Percentiles rank a stretch among this genome's conserved stretches.
These are phyloP conservation scores for Dicycla oo DNA, from an alignment of 2,888 invertebrate species.

Conservation along the genomic window DNA sequence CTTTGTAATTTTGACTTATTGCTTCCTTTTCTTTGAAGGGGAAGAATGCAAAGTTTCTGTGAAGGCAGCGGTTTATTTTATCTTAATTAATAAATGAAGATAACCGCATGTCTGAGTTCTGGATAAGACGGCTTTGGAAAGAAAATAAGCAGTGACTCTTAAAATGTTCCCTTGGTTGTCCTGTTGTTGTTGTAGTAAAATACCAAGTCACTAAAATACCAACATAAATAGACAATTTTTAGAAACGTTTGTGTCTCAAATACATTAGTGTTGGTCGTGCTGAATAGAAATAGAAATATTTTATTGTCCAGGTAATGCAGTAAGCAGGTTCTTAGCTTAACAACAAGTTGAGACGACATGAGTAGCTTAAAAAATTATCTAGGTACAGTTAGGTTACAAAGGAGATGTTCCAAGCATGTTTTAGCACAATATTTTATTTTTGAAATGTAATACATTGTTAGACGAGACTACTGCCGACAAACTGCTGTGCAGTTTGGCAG, in stretches of 20 bases:
- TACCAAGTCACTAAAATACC: background rate
- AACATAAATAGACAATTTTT: background rate
- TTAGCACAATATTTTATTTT: too few species aligned
- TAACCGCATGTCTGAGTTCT: slow-evolving; percentile 58
- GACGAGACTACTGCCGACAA: too few species aligned
- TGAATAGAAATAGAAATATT: too few species aligned
- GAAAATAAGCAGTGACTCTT: slow-evolving; percentile 5
- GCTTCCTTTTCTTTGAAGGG: slow-evolving; percentile 54
- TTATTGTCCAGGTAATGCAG: too few species aligned
- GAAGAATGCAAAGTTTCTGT: slow-evolving; percentile 55
- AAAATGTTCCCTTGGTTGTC: background rate
- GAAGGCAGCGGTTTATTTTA: slow-evolving; percentile 65
- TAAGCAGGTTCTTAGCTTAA: too few species aligned
- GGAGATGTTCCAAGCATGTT: too few species aligned
- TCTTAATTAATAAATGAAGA: slow-evolving; percentile 67
- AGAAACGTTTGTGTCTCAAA: background rate
- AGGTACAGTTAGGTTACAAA: too few species aligned
- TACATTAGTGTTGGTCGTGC: too few species aligned
- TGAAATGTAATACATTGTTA: too few species aligned
- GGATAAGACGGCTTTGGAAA: slow-evolving; percentile 19
- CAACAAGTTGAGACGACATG: too few species aligned
- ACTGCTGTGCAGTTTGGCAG: too few species aligned
- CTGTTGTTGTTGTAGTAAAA: background rate
- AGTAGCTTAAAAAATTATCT: too few species aligned
- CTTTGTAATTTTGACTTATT: slow-evolving; percentile 60